Conservation (phyloP, 2,888 invertebrate species). For the Hipparchia sbordonii region DNA sequence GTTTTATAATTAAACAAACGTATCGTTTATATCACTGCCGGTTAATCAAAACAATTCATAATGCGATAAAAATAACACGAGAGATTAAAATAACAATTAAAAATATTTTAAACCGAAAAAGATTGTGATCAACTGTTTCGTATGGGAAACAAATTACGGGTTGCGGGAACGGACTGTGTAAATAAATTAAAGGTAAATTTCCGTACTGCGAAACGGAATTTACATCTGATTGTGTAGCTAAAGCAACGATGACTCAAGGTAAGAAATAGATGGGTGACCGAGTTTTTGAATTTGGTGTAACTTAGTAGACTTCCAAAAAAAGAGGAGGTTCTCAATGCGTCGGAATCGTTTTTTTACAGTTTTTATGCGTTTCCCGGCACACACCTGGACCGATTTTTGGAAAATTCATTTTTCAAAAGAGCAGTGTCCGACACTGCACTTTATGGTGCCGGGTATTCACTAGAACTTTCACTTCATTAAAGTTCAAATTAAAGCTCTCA, state of each 20-base stretch:
- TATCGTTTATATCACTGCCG: neutral
- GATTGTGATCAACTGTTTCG: conserved; percentile 30
- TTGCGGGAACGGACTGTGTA: conserved; percentile 31
- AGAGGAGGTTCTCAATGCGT: too few relatives aligned
- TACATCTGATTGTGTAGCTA: too few relatives aligned
- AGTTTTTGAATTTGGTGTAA: too few relatives aligned
- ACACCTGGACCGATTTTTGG: too few relatives aligned
- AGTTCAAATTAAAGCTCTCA: neutral
- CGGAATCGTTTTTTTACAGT: too few relatives aligned
- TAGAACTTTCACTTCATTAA: neutral
- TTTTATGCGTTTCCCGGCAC: too few relatives aligned
- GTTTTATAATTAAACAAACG: conserved; percentile 10
- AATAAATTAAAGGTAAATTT: conserved; percentile 12
- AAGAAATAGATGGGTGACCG: too few relatives aligned
- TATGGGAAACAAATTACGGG: conserved; percentile 34
- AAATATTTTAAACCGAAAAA: conserved; percentile 22
- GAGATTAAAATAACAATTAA: conserved; percentile 35
- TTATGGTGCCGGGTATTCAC: too few relatives aligned
- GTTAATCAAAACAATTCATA: conserved; percentile 18
- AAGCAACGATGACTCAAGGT: too few relatives aligned
- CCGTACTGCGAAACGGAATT: neutral
- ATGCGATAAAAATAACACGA: conserved; percentile 14
- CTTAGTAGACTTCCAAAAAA: neutral
- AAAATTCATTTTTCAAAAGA: too few relatives aligned
- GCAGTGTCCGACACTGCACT: too few relatives aligned